Evolutionary conservation across 2,888 invertebrate genomes (phyloP), one percentile per base, ranked within the genome.

Genomic region (Myopa testacea): DNA sequence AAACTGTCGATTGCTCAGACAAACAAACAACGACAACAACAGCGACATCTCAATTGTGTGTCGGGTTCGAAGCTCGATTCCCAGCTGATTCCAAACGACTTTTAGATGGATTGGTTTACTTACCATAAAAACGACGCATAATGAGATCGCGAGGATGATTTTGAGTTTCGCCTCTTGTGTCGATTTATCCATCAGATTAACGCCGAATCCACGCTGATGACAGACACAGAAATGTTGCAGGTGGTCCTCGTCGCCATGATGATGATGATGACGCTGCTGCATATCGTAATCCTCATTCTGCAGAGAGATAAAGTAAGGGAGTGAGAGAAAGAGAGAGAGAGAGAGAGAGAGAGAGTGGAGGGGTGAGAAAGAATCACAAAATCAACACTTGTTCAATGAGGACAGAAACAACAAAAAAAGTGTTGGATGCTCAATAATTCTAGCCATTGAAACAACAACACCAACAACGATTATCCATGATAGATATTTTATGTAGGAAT

Each of bases 101-200:
- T 45, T 45, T 10, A 6, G 45, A 45, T 8, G 6, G 45, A 45
- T 6, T 10, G 6, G 45, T 10, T 45, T 76, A 85, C 90, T 90
- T 87, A 94, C 94, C 94, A 94, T 94, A 85, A 94, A 94, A 81
- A 93, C 88, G 74, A 92, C 91, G 86, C 94, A 94, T 79, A 94
- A 89, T 76, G 92, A 87, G 62, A 93, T 90, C 3, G 94, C 94
- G 19, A 91, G 89, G 79, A 93, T 85, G 79, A 94, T 90, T 87
- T 93, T 93, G 69, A 92, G 92, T 85, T 93, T 92, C 6, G 94
- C 94, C 79, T 87, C 87, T 77, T 85, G 84, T 67, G 84, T 81
- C 73, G 86, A 84, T 84, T 86, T 87, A 81, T 79, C 84, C 80
- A 83, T 87, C 68, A 84, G 81, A 82, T 86, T 84, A 52, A 83